Evolutionary conservation across 2,888 invertebrate species (phyloP), one percentile per base, ranked within the genome.

Genomic region (Zygothrica quintamaculata): DNA sequence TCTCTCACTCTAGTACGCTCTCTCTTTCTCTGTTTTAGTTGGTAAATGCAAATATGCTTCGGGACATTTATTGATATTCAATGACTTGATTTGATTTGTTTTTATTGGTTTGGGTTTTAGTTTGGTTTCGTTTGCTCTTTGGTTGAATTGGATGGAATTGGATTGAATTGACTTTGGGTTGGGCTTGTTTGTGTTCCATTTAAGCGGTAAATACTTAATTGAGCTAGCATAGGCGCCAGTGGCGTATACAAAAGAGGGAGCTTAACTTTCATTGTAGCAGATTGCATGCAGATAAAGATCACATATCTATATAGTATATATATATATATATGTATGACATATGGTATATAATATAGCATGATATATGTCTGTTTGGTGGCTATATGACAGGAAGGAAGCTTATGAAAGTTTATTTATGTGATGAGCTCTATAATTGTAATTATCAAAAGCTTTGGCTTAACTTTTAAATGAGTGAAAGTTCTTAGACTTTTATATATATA

Each of bases 181-280:
- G 18, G 18, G 18, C 39, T 31, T 26, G 39, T 43, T 46, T 40
- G 39, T 36, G 29, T 48, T 70, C 59, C 55, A 62, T 47, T 47
- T 68, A 53, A 43, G 12, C 13, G 52, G 39, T 69, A 64, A 69
- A 58, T 52, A 56, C 44, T 67, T 67, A 70, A 74, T 74, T 74
- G 70, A 66, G 56, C 22, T 29, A 6, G 3, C 15, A 13, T 29
- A 36, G 1, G 8, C 22, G n/a, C 18, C 31, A 31, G 31, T n/a
- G 31, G 31, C 31, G 31, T n/a, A n/a, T 5, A 9, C 8, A 31
- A 2, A 1, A 31, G 31, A 1, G 9, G 31, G 18, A 5, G 18
- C 18, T 22, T 22, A 22, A 22, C n/a, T n/a, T n/a, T n/a, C n/a
- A n/a, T n/a, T n/a, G n/a, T n/a, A n/a, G n/a, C n/a, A n/a, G n/a